Percentiles rank a stretch among this genome's conserved stretches.
Evolutionary conservation across 1,140 invertebrate genomes (phyloP).

Genomic region (Chelonus insularis): DNA sequence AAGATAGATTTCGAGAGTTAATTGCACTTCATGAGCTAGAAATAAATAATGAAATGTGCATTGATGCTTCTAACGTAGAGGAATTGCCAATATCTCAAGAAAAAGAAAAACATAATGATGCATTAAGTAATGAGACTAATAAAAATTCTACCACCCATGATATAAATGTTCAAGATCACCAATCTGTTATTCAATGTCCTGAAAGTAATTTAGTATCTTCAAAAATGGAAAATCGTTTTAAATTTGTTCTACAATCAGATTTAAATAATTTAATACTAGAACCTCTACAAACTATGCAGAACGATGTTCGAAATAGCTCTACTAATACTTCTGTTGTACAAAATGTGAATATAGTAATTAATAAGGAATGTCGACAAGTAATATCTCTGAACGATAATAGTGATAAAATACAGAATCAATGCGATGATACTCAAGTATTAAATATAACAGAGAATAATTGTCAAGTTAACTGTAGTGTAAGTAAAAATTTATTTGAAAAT

Average conservation of each 20-base stretch:
- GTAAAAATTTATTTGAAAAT: neutral
- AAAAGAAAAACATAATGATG: conserved; percentile 2
- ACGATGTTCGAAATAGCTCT: no score
- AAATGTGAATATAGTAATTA: no score
- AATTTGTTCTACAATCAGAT: conserved; percentile 26
- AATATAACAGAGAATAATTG: neutral
- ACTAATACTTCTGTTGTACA: no score
- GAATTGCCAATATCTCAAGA: neutral
- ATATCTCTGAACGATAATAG: no score
- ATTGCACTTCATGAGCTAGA: conserved; percentile 30
- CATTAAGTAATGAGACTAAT: neutral
- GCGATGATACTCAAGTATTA: neutral
- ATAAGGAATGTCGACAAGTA: no score
- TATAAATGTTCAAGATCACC: neutral
- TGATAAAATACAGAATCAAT: neutral
- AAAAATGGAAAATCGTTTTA: conserved; percentile 8
- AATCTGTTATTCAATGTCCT: conserved; percentile 6
- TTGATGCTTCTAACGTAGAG: conserved; percentile 2
- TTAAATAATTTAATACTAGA: conserved; percentile 34
- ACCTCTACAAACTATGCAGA: conserved; percentile 17
- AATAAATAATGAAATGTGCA: conserved; percentile 26
- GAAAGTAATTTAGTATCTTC: conserved; percentile 1
- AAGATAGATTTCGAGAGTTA: conserved; percentile 36
- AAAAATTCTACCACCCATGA: neutral
- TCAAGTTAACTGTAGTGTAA: neutral